Evolutionary conservation across 2,888 invertebrate species (phyloP).

Genomic region (Xestia rhomboidea): DNA sequence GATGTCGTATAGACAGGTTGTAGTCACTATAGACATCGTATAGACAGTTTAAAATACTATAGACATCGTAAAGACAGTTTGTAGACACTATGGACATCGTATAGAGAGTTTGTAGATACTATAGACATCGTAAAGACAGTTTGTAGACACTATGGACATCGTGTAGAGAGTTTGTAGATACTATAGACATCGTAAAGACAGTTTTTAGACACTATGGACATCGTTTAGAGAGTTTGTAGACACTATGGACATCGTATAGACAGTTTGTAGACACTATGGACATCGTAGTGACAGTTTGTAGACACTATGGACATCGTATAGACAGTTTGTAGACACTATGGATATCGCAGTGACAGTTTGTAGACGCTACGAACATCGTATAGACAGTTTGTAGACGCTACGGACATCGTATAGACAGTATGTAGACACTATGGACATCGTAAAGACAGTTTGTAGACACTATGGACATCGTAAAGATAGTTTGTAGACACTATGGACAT

Average conservation of each 20-base stretch:
- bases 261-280: not conserved
- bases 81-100: not conserved
- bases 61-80: not conserved
- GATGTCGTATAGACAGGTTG: too few species aligned
- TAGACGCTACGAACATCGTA: too few species aligned
- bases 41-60: slow-evolving; percentile 72
- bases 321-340: not conserved
- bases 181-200: not conserved
- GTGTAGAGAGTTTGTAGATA: not conserved
- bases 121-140: too few species aligned
- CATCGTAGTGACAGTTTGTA: slow-evolving; percentile 72
- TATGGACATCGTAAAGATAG: not conserved
- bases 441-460: not conserved
- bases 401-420: not conserved
- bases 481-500: not conserved
- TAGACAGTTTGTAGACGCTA: slow-evolving; percentile 72
- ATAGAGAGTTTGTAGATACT: not conserved
- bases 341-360: not conserved
- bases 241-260: not conserved
- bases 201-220: not conserved
- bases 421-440: not conserved
- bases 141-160: not conserved
- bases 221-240: not conserved
- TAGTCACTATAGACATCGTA: not conserved
- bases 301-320: not conserved